phyloP scores from a whole-genome alignment of 2,888 invertebrate genomes.

The Parnassius apollo region DNA sequence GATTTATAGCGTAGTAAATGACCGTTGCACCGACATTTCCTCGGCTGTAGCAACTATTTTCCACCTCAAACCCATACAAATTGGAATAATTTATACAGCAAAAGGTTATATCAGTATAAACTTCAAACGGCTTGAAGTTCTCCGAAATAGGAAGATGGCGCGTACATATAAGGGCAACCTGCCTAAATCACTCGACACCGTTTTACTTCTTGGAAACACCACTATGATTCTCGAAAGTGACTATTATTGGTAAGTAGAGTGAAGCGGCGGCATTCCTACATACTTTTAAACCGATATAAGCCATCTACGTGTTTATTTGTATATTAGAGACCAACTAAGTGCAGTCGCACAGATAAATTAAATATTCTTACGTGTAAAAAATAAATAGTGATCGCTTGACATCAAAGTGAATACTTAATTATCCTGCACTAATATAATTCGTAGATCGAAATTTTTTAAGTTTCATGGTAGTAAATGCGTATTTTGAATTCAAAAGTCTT shows the following conservation, averaged over 20 bases:
- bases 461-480: too few relatives aligned
- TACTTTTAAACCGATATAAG: conserved; percentile 9
- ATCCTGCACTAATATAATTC: too few relatives aligned
- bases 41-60: conserved; percentile 54
- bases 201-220: conserved; percentile 33
- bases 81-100: conserved; percentile 51
- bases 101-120: conserved; percentile 33
- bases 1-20: conserved; percentile 62
- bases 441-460: too few relatives aligned
- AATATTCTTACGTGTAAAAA: neutral
- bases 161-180: conserved; percentile 22
- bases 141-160: conserved; percentile 36
- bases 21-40: conserved; percentile 61
- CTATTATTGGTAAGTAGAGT: conserved; percentile 1
- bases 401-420: too few relatives aligned
- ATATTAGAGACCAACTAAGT: conserved; percentile 10
- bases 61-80: conserved; percentile 55
- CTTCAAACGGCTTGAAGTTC: conserved; percentile 28
- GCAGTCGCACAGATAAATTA: neutral
- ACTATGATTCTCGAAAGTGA: conserved; percentile 30
- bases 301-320: conserved; percentile 7
- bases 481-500: too few relatives aligned
- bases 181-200: conserved; percentile 29
- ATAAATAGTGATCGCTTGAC: neutral
- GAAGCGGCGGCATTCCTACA: conserved; percentile 16